Evolutionary conservation across 2,797 vertebrate species (phyloP).

Genomic region (Poliocrania exsul): DNA sequence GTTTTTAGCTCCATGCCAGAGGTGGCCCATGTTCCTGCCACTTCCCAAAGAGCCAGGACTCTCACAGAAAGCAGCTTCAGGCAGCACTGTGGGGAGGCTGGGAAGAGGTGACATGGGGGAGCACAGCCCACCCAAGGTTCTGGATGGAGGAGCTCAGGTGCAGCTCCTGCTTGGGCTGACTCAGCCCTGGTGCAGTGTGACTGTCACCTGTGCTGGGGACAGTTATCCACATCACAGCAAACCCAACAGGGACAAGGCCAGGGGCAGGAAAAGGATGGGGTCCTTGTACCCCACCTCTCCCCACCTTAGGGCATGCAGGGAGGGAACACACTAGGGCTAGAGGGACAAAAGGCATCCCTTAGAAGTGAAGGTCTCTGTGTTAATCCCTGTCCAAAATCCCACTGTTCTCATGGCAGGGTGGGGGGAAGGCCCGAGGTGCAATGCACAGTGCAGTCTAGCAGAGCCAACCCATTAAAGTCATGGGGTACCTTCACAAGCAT

Average conservation of each 20-base stretch:
- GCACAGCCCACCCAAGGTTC: not conserved
- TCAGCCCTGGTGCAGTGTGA: not conserved
- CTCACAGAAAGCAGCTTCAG: not conserved
- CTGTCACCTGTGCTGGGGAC: not conserved
- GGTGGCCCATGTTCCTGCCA: not conserved
- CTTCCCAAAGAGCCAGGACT: not conserved
- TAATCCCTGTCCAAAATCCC: not conserved
- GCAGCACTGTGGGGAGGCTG: not conserved
- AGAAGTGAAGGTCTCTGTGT: not conserved
- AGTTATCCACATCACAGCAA: not conserved
- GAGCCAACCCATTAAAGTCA: not conserved
- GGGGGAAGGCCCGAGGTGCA: not conserved
- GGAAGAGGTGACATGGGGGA: rapidly evolving
- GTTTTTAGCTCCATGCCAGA: not conserved
- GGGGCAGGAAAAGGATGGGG: not conserved
- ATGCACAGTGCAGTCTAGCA: not conserved
- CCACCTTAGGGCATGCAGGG: not conserved
- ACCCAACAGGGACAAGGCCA: not conserved
- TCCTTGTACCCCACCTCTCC: not conserved
- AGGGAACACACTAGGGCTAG: not conserved
- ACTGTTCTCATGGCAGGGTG: not conserved
- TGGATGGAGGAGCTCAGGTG: not conserved
- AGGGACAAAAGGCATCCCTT: not conserved
- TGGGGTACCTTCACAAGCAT: not conserved
- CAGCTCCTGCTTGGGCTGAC: not conserved